Evolutionary conservation across 2,797 vertebrate genomes (phyloP).

Genomic region (Pipistrellus pipistrellus): DNA sequence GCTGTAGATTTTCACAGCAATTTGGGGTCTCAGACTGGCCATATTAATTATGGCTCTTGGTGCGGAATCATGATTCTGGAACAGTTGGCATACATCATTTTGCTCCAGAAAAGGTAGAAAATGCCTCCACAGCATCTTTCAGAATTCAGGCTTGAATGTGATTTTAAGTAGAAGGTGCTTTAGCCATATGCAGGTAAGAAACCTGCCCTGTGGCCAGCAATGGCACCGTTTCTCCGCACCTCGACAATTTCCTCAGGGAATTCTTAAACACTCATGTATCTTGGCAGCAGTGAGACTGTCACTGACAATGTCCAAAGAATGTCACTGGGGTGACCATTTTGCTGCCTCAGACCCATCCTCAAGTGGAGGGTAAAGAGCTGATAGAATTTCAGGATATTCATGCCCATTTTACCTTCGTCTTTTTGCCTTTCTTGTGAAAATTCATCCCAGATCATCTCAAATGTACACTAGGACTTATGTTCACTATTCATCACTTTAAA

Average conservation of each 20-base stretch:
- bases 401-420: background rate
- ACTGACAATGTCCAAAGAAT: background rate
- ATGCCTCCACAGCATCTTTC: background rate
- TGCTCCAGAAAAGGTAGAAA: too few relatives aligned
- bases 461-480: background rate
- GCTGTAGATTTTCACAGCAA: background rate
- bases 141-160: background rate
- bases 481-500: background rate
- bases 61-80: background rate
- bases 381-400: rapidly evolving
- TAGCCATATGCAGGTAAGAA: too few relatives aligned
- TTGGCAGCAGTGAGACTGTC: background rate
- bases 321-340: rapidly evolving
- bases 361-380: background rate
- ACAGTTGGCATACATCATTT: rapidly evolving
- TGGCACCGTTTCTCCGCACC: background rate
- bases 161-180: background rate
- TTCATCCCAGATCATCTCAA: background rate
- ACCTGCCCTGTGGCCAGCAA: rapidly evolving
- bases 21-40: background rate
- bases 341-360: rapidly evolving
- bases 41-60: background rate
- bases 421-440: background rate
- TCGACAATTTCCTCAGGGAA: background rate
- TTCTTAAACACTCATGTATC: rapidly evolving